Evolutionary conservation across 2,113 vertebrate species (phyloP).

Genomic region (Chaenocephalus aceratus): DNA sequence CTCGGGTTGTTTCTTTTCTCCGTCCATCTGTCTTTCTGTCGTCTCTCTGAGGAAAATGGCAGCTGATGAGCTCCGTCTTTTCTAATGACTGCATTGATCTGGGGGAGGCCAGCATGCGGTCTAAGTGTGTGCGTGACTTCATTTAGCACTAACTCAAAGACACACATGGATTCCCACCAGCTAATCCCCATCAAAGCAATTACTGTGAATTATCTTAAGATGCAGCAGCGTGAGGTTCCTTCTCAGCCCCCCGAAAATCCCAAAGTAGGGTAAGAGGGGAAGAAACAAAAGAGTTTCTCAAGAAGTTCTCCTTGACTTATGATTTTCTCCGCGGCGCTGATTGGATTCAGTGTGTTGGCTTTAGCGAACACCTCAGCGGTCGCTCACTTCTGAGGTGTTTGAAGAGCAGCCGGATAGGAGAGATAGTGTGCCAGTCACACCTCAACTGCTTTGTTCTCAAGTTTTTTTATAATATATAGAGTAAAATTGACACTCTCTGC

Average conservation of each 20-base stretch:
- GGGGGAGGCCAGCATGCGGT: slow-evolving; percentile 45
- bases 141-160: slow-evolving; percentile 65
- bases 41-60: slow-evolving; percentile 62
- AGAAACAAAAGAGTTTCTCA: slow-evolving; percentile 42
- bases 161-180: slow-evolving; percentile 70
- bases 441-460: slow-evolving; percentile 18
- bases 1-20: slow-evolving; percentile 26
- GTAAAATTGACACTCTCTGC: slow-evolving; percentile 6
- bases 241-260: slow-evolving; percentile 49
- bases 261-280: slow-evolving; percentile 47
- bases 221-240: slow-evolving; percentile 73
- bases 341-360: slow-evolving; percentile 29
- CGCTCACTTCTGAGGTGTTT: slow-evolving; percentile 21
- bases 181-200: slow-evolving; percentile 82
- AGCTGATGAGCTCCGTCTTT: slow-evolving; percentile 77
- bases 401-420: neutral
- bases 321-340: slow-evolving; percentile 37
- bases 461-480: neutral
- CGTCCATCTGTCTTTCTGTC: slow-evolving; percentile 60
- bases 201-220: slow-evolving; percentile 81
- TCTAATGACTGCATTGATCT: slow-evolving; percentile 81
- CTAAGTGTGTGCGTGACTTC: slow-evolving; percentile 35
- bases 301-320: slow-evolving; percentile 50
- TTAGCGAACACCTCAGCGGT: slow-evolving; percentile 35
- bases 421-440: neutral